These are phyloP conservation scores for Diachrysia chrysitis DNA, from an alignment of 2,888 invertebrate genomes.

Conservation along the genomic window DNA sequence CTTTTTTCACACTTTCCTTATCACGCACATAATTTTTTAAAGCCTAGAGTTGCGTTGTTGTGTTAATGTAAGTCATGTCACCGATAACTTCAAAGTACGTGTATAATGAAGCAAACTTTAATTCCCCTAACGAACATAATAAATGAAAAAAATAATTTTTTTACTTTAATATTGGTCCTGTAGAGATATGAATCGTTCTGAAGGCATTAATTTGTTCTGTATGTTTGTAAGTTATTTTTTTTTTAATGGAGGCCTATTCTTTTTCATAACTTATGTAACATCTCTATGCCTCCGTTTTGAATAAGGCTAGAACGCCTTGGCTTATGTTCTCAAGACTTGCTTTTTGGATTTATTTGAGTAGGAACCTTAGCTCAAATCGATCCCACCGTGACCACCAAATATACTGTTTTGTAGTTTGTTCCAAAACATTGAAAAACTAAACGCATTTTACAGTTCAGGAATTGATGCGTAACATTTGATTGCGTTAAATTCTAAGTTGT, in stretches of 20 bases:
- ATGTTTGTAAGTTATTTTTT: too few species aligned
- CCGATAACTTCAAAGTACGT: neutral
- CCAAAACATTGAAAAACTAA: neutral
- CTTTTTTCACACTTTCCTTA: neutral
- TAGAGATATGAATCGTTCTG: neutral
- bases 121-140: neutral
- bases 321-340: too few species aligned
- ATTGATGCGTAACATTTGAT: constrained; percentile 39
- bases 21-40: neutral
- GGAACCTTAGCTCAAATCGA: too few species aligned
- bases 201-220: neutral
- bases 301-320: too few species aligned
- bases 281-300: too few species aligned
- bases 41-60: too few species aligned
- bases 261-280: too few species aligned
- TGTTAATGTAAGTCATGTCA: neutral
- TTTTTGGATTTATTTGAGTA: too few species aligned
- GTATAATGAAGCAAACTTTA: neutral
- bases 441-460: constrained; percentile 32
- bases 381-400: neutral
- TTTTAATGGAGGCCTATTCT: too few species aligned
- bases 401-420: neutral
- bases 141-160: neutral
- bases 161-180: neutral
- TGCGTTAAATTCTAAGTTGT: constrained; percentile 28